Conservation (phyloP, 2,113 vertebrate genomes). For the Marmota flaviventris region DNA sequence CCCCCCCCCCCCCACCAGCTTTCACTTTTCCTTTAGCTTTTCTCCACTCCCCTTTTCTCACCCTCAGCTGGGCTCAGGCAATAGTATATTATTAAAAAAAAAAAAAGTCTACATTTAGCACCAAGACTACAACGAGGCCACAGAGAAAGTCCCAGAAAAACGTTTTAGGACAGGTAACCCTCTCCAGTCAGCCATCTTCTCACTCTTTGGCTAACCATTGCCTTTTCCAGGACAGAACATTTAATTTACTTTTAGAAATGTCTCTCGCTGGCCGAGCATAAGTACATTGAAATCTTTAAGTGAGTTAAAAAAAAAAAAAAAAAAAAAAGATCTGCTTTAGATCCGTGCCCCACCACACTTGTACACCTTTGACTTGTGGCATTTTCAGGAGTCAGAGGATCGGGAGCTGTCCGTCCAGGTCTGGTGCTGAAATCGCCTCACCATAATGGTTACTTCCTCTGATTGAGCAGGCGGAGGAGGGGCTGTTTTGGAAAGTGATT, state of each 20-base stretch:
- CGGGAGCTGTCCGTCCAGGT: constrained; percentile 73
- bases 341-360: background rate
- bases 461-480: constrained; percentile 60
- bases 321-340: background rate
- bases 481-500: constrained; percentile 72
- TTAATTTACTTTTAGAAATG: constrained; percentile 80
- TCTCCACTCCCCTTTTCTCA: background rate
- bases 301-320: background rate
- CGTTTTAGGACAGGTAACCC: constrained; percentile 41
- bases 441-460: constrained; percentile 40
- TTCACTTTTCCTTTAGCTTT: constrained; percentile 70
- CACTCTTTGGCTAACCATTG: constrained; percentile 44
- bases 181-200: constrained; percentile 1
- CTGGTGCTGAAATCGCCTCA: constrained; percentile 77
- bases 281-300: constrained; percentile 59
- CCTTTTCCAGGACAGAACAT: constrained; percentile 64
- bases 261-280: constrained; percentile 68
- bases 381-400: constrained; percentile 39
- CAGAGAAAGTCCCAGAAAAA: constrained; percentile 68
- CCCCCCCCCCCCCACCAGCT: background rate
- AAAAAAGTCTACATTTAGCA: constrained; percentile 66
- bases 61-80: constrained; percentile 72
- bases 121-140: constrained; percentile 63
- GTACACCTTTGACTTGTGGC: background rate
- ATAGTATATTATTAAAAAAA: constrained; percentile 55